Evolutionary conservation across 2,113 vertebrate species (phyloP).

Genomic region (Motacilla alba): DNA sequence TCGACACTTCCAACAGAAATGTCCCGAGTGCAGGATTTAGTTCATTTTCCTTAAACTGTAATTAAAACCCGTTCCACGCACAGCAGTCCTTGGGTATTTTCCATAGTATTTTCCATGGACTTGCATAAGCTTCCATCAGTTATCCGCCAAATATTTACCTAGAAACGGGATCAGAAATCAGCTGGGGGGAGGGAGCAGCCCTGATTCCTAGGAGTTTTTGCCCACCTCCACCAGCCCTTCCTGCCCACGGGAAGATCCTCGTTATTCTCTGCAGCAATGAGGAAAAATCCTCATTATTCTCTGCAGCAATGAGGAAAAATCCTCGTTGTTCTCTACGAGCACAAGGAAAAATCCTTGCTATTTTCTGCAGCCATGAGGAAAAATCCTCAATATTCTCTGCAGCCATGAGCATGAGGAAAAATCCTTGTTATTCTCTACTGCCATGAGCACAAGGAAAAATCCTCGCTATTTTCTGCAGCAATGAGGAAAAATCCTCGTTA

Average conservation of each 20-base stretch:
- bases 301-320: background rate
- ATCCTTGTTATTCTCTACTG: background rate
- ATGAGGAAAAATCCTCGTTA: background rate
- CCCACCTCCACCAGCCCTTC: background rate
- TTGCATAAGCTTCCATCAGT: conserved; percentile 78
- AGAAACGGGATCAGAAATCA: conserved; percentile 58
- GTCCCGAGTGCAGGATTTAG: conserved; percentile 68
- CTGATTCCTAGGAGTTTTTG: rapidly evolving
- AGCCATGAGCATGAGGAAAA: background rate
- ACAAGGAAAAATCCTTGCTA: background rate
- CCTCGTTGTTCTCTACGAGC: background rate
- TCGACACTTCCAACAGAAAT: conserved; percentile 64
- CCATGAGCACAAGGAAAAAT: background rate
- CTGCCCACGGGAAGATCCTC: background rate
- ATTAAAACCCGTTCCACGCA: conserved; percentile 69
- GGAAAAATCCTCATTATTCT: background rate
- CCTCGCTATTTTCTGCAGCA: too few species aligned
- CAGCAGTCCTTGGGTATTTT: conserved; percentile 59
- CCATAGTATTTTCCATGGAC: conserved; percentile 41
- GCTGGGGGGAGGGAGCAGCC: background rate
- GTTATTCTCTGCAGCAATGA: background rate
- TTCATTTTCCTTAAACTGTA: conserved; percentile 66
- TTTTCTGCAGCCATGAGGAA: background rate
- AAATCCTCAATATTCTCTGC: background rate
- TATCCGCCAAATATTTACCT: conserved; percentile 99